A percentile compares a stretch with the other conserved stretches of the same genome.
These are phyloP conservation scores for Caenorhabditis briggsae DNA, from an alignment of 1,140 invertebrate species.

Conservation along the genomic window DNA sequence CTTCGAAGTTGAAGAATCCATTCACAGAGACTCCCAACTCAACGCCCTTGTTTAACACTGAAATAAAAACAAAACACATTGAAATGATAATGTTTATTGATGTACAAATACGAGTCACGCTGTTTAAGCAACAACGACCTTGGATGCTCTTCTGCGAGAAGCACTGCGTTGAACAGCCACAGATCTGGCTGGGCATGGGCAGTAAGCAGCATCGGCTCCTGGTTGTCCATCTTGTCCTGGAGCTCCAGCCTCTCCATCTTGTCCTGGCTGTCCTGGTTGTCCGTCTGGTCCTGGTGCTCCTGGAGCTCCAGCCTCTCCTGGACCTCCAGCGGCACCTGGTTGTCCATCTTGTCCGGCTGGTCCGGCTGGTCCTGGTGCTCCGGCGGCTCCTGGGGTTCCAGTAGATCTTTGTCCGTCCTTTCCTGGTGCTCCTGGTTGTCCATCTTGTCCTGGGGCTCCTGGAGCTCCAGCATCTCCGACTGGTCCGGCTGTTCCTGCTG, in stretches of 20 bases:
- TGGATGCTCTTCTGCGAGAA: conserved; percentile 42
- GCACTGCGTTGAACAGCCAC: conserved; percentile 42
- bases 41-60: too few species aligned
- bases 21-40: too few species aligned
- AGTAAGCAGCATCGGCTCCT: conserved; percentile 55
- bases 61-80: background rate
- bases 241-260: conserved; percentile 34
- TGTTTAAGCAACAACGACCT: conserved; percentile 35
- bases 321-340: conserved; percentile 45
- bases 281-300: conserved; percentile 46
- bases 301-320: conserved; percentile 42
- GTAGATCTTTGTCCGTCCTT: conserved; percentile 26
- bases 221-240: conserved; percentile 44
- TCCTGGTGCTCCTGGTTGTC: conserved; percentile 28
- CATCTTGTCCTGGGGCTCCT: conserved; percentile 41
- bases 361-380: conserved; percentile 46
- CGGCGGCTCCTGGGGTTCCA: conserved; percentile 34
- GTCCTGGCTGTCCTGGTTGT: conserved; percentile 49
- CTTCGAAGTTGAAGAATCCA: too few species aligned
- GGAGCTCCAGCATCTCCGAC: conserved; percentile 54
- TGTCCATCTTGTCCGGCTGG: conserved; percentile 45
- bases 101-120: background rate
- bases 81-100: conserved; percentile 3
- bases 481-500: conserved; percentile 8
- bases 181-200: conserved; percentile 48